Base-by-base conservation (phyloP, 2,888 invertebrate species). In the Lordiphosa andalusiaca region DNA sequence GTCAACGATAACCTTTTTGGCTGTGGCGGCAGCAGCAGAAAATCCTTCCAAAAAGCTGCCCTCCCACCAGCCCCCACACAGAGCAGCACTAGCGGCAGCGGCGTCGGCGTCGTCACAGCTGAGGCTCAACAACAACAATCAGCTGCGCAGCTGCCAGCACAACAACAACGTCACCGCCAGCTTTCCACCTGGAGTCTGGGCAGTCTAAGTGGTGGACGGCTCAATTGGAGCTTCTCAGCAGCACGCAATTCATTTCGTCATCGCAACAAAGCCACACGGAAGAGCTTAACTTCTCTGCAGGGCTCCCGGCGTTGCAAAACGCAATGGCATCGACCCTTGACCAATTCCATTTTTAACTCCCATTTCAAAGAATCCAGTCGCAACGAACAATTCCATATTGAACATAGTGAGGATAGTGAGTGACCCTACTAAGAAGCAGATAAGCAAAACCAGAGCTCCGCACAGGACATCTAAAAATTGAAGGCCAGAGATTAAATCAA, bases 291-390 rank as follows among this genome's bases (percentile, higher is more conserved):
- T 40, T 73, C 82, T 21, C 60, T 76, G 46, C 84, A 76, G 38
- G 69, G 71, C 30, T 64, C 61, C 13, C 67, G 71, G 23, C 85
- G 86, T 49, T 84, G 84, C 65, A 95, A 95, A 89, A 95, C 96
- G 37, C 92, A 93, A 67, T 96, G 95, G 94, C 96, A 93, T 38
- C 65, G 96, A 19, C 93, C 95, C 41, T 92, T 94, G 82, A 92
- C 94, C 72, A 96, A 97, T 89, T 93, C 95, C 19, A 92, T 95
- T 73, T 98, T 98, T 90, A 91, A 96, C 66, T 96, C 98, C 56
- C 96, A 96, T 89, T 98, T 97, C 88, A 94, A 94, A 83, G 74
- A 84, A 51, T 92, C 94, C 50, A 92, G 92, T 69, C 91, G 92
- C 42, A 86, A 77, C 71, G 81, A 85, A 12, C 91, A 92, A 59